Conservation (phyloP, 30 jellyfish, hydroid and myxozoan species). For the Catostylus mosaicus region DNA sequence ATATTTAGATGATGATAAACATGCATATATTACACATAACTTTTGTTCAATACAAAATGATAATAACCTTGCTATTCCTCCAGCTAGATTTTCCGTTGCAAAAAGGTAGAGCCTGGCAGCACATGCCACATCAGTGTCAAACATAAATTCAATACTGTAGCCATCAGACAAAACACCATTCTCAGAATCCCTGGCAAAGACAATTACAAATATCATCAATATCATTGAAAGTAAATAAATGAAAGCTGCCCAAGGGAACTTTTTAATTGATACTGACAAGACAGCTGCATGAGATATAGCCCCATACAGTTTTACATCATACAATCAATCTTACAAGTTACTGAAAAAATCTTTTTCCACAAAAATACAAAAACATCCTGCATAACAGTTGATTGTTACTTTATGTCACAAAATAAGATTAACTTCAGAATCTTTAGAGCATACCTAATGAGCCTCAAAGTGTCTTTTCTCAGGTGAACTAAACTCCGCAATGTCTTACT, state of each 20-base stretch:
- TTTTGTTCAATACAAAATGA: no score
- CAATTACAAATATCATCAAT: neutral
- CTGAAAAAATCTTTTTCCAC: no score
- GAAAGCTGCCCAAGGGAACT: no score
- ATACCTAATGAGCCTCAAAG: slow-evolving; percentile 81
- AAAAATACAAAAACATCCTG: no score
- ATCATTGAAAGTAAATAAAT: neutral
- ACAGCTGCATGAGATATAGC: no score
- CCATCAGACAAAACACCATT: neutral
- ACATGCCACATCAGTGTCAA: slow-evolving; percentile 91
- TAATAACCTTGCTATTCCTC: slow-evolving; percentile 71
- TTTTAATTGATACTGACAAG: no score
- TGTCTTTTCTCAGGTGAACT: slow-evolving; percentile 88
- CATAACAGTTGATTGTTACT: no score
- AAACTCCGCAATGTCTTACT: slow-evolving; percentile 79
- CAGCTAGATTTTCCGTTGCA: slow-evolving; percentile 84
- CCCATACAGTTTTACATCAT: no score
- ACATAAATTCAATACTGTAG: slow-evolving; percentile 75
- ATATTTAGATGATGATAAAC: no score
- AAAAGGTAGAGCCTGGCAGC: slow-evolving; percentile 76
- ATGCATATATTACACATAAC: no score
- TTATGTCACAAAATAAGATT: no score
- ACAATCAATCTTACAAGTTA: no score
- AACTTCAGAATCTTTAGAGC: neutral
- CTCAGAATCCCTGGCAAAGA: neutral